These are phyloP conservation scores for Julus scanicus DNA, from an alignment of 2,888 invertebrate species.

Conservation along the genomic window DNA sequence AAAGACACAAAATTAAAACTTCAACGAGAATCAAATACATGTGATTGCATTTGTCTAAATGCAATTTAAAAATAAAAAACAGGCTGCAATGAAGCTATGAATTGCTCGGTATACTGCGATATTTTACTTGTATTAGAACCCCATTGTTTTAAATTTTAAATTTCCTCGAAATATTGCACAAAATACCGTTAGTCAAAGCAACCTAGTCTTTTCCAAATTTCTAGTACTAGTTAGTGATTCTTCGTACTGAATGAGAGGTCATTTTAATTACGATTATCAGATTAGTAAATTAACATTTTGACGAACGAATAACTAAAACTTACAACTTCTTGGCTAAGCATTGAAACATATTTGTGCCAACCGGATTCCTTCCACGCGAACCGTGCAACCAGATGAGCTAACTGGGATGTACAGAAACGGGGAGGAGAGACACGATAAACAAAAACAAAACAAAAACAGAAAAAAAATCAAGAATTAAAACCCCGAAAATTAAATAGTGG, in stretches of 20 bases:
- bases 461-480: constrained; percentile 56
- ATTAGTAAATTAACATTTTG: background rate
- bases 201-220: no score
- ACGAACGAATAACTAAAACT: constrained; percentile 44
- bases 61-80: no score
- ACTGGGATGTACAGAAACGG: constrained; percentile 48
- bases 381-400: constrained; percentile 56
- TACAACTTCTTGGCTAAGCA: constrained; percentile 55
- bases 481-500: constrained; percentile 47
- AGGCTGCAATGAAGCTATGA: no score
- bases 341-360: constrained; percentile 54
- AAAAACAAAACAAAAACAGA: constrained; percentile 52
- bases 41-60: no score
- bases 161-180: no score
- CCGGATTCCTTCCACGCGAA: constrained; percentile 57
- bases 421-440: constrained; percentile 53
- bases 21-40: no score
- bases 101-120: no score
- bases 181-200: no score
- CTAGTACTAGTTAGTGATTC: no score
- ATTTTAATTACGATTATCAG: background rate
- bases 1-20: no score
- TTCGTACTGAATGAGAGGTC: background rate
- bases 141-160: no score
- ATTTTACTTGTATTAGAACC: no score